phyloP scores from a whole-genome alignment of 2,888 invertebrate genomes.

The Agriopis leucophaearia region DNA sequence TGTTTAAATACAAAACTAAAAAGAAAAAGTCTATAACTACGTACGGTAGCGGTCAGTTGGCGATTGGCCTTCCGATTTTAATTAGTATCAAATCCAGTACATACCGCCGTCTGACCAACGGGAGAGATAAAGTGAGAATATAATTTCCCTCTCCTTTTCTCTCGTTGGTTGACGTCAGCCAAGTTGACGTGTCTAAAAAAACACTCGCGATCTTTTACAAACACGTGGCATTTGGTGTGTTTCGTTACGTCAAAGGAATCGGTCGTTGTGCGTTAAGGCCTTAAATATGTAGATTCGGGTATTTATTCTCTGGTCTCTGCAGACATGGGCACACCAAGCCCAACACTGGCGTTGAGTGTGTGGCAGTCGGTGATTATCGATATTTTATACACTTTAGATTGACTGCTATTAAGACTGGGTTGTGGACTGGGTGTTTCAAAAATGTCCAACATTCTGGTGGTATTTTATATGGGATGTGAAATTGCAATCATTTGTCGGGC shows the following conservation, averaged over 20 bases:
- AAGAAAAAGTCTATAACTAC: no score
- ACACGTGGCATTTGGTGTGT: no score
- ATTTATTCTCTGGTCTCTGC: constrained; percentile 54
- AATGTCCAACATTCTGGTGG: constrained; percentile 21
- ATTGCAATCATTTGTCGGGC: constrained; percentile 7
- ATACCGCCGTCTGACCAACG: no score
- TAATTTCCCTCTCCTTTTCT: no score
- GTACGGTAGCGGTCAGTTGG: no score
- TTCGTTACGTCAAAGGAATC: not conserved
- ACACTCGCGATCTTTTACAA: not conserved
- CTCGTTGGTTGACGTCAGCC: no score
- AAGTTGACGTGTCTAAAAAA: no score
- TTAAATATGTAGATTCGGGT: constrained; percentile 59
- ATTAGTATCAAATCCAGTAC: no score
- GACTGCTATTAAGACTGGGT: constrained; percentile 15
- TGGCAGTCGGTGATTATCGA: constrained; percentile 28
- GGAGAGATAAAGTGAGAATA: no score
- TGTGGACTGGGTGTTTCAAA: constrained; percentile 14
- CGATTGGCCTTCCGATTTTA: no score
- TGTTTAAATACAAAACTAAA: no score
- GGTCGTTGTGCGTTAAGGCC: not conserved
- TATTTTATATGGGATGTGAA: constrained; percentile 3
- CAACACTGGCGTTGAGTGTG: constrained; percentile 10
- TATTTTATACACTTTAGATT: constrained; percentile 33
- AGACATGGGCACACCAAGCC: constrained; percentile 24